Percentiles rank a stretch among this genome's conserved stretches.
phyloP scores from a whole-genome alignment of 2,113 vertebrate genomes.

The Oreochromis niloticus region DNA sequence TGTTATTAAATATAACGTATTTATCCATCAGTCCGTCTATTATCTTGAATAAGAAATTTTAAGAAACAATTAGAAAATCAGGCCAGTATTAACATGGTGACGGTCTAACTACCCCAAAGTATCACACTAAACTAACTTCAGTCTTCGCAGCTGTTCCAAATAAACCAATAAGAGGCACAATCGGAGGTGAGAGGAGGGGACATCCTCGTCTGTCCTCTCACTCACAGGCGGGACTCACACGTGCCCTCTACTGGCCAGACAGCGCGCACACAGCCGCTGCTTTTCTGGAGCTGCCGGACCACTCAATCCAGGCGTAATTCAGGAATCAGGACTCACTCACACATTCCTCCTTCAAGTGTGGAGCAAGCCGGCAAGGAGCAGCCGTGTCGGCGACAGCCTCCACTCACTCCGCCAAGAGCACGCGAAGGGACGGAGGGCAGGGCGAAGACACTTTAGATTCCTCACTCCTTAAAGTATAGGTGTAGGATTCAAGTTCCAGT shows the following conservation, averaged over 20 bases:
- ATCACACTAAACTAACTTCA: background rate
- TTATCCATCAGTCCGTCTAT: background rate
- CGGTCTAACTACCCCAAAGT: background rate
- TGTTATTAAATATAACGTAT: background rate
- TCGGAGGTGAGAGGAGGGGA: background rate
- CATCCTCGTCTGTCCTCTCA: background rate
- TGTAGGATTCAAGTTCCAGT: slow-evolving; percentile 33
- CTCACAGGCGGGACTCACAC: slow-evolving; percentile 12
- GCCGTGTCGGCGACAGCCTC: slow-evolving; percentile 10
- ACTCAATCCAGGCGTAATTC: slow-evolving; percentile 61
- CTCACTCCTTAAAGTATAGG: slow-evolving; percentile 13
- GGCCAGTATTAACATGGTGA: background rate
- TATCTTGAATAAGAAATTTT: background rate
- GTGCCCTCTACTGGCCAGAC: slow-evolving; percentile 63
- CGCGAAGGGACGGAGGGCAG: slow-evolving; percentile 4
- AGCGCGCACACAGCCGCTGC: slow-evolving; percentile 21
- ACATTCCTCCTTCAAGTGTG: slow-evolving; percentile 59
- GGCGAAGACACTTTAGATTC: background rate
- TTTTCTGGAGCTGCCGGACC: slow-evolving; percentile 47
- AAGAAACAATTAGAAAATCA: background rate
- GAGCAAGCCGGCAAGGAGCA: slow-evolving; percentile 48
- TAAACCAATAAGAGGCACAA: background rate
- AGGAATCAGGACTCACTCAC: slow-evolving; percentile 63
- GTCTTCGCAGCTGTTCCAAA: background rate
- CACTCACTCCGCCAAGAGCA: background rate